Conservation (phyloP, 1,140 invertebrate species). For the Drosophila ambigua region DNA sequence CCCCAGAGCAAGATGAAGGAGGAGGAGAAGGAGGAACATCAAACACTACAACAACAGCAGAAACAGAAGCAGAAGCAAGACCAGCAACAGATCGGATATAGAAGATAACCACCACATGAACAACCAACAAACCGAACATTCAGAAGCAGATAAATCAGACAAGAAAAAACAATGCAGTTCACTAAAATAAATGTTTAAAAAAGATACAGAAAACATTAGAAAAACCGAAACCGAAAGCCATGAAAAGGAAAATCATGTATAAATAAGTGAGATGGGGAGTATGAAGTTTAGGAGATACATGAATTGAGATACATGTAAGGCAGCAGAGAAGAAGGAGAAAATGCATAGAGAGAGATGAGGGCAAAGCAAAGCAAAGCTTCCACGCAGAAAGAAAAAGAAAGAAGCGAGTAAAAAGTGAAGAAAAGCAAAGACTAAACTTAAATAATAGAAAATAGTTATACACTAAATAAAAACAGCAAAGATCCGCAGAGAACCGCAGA, state of each 20-base stretch:
- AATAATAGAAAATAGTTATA: constrained; percentile 78
- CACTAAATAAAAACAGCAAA: constrained; percentile 62
- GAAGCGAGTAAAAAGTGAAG: constrained; percentile 68
- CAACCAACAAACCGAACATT: constrained; percentile 15
- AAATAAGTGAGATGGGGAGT: constrained; percentile 45
- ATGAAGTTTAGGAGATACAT: constrained; percentile 48
- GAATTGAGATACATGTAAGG: constrained; percentile 38
- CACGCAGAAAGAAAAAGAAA: constrained; percentile 12
- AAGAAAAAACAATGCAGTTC: constrained; percentile 56
- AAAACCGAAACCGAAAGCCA: constrained; percentile 9
- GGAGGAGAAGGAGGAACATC: constrained; percentile 9
- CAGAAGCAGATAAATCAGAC: constrained; percentile 15
- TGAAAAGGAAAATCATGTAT: constrained; percentile 50
- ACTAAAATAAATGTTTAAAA: constrained; percentile 43
- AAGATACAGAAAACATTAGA: constrained; percentile 18
- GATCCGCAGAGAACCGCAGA: constrained; percentile 15
- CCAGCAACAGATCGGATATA: constrained; percentile 20
- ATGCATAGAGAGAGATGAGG: constrained; percentile 37
- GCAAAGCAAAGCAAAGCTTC: constrained; percentile 70
- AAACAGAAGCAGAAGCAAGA: background rate
- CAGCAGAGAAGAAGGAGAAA: constrained; percentile 25
- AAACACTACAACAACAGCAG: constrained; percentile 5
- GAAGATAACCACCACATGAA: constrained; percentile 35
- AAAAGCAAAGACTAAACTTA: constrained; percentile 81
- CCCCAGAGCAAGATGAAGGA: constrained; percentile 5